Percentiles rank a stretch among this genome's conserved stretches.
Conservation (phyloP, 2,888 invertebrate species). For the Digitonthophagus gazella region DNA sequence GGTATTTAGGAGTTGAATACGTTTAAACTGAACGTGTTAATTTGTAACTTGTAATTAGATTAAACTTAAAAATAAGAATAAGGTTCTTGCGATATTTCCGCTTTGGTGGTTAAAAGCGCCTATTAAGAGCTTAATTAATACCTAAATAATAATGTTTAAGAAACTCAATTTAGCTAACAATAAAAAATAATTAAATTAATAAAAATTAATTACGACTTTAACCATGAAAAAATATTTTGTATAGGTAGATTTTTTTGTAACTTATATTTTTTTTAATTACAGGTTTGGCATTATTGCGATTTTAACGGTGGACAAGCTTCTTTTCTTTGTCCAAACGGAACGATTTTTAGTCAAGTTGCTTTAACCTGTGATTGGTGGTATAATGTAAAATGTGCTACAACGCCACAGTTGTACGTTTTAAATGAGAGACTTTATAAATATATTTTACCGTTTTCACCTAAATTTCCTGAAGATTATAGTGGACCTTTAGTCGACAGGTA, state of each 20-base stretch:
- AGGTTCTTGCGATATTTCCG: too few species aligned
- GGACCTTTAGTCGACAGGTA: constrained; percentile 85
- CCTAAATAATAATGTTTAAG: too few species aligned
- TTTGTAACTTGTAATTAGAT: background rate
- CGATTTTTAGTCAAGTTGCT: constrained; percentile 86
- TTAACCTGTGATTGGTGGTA: constrained; percentile 93
- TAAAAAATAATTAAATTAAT: too few species aligned
- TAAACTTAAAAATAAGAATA: background rate
- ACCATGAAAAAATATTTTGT: background rate
- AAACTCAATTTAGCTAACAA: too few species aligned
- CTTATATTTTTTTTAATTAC: constrained; percentile 36
- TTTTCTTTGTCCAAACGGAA: constrained; percentile 86
- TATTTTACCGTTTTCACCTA: constrained; percentile 80
- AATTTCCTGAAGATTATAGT: constrained; percentile 87
- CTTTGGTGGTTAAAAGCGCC: too few species aligned
- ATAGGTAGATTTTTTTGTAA: too few species aligned
- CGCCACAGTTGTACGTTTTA: constrained; percentile 80
- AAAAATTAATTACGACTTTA: too few species aligned
- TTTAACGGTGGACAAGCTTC: constrained; percentile 88
- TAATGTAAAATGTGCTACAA: constrained; percentile 82
- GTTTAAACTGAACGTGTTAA: background rate
- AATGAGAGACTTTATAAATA: constrained; percentile 88
- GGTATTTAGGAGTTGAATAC: background rate
- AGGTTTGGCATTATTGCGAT: constrained; percentile 93
- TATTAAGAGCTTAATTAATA: too few species aligned